A percentile compares a stretch with the other conserved stretches of the same genome.
Evolutionary conservation across 2,113 vertebrate genomes (phyloP).

Genomic region (Pangasianodon gigas): DNA sequence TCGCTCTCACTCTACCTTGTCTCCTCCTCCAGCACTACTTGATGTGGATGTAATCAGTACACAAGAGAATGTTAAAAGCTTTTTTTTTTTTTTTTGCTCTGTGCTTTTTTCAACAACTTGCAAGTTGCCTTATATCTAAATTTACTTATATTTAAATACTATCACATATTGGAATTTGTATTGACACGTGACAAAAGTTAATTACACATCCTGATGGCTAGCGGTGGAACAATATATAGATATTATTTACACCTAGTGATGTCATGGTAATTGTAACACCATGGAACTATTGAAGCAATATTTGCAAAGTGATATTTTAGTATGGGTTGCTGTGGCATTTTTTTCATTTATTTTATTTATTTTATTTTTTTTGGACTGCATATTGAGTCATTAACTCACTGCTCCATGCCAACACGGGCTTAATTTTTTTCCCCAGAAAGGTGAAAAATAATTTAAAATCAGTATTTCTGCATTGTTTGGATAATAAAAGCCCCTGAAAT

Average conservation of each 20-base stretch:
- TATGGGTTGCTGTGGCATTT: not conserved
- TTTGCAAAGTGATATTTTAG: not conserved
- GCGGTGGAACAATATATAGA: not conserved
- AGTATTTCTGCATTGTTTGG: not conserved
- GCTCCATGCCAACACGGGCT: not conserved
- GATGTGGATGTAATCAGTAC: conserved; percentile 6
- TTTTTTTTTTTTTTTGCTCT: not conserved
- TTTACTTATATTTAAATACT: not conserved
- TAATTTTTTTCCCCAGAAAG: too few relatives aligned
- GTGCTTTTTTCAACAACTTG: not conserved
- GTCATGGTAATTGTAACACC: not conserved
- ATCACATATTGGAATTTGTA: not conserved
- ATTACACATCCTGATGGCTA: not conserved
- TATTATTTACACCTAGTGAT: not conserved
- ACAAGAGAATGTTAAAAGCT: conserved; percentile 3
- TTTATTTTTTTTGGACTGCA: not conserved
- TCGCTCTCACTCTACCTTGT: conserved; percentile 23
- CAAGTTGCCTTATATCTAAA: not conserved
- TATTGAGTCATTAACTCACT: not conserved
- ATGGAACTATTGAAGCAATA: not conserved
- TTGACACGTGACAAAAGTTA: too few relatives aligned
- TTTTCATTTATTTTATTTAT: not conserved
- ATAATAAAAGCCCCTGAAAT: not conserved
- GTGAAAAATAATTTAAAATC: not conserved
- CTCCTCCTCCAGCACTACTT: conserved; percentile 17